Evolutionary conservation across 1,140 invertebrate species (phyloP).

Genomic region (Aphaenogaster rudis): DNA sequence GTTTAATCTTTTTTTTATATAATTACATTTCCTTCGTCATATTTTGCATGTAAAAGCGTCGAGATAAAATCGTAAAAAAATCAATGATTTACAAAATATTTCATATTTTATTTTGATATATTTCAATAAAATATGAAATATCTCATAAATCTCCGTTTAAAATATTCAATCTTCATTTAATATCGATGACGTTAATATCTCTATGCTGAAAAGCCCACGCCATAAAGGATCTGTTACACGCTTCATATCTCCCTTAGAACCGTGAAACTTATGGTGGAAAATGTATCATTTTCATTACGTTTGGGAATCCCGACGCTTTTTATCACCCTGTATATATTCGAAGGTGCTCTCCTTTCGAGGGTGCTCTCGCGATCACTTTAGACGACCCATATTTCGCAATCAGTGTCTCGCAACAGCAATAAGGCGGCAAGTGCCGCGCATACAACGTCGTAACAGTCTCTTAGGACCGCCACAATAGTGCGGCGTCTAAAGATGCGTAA

Average conservation of each 20-base stretch:
- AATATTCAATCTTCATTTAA: background rate
- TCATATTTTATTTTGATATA: background rate
- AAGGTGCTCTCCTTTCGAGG: background rate
- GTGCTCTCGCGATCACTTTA: background rate
- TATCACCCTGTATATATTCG: background rate
- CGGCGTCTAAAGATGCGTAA: constrained; percentile 8
- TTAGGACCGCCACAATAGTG: background rate
- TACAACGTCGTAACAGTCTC: background rate
- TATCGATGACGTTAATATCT: background rate
- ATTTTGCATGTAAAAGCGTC: background rate
- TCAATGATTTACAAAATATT: background rate
- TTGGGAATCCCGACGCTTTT: background rate
- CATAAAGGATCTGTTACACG: background rate
- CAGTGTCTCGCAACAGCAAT: constrained; percentile 5
- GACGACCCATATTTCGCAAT: background rate
- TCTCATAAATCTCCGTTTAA: background rate
- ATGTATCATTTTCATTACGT: background rate
- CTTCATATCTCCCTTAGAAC: background rate
- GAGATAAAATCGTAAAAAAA: background rate
- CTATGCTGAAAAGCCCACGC: background rate
- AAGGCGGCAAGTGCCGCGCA: background rate
- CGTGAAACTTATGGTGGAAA: background rate
- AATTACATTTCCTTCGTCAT: background rate
- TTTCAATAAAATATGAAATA: background rate
- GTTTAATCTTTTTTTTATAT: background rate